Evolutionary conservation across 2,113 vertebrate genomes (phyloP), one percentile per base, ranked within the genome.

Genomic region (Scopus umbretta): DNA sequence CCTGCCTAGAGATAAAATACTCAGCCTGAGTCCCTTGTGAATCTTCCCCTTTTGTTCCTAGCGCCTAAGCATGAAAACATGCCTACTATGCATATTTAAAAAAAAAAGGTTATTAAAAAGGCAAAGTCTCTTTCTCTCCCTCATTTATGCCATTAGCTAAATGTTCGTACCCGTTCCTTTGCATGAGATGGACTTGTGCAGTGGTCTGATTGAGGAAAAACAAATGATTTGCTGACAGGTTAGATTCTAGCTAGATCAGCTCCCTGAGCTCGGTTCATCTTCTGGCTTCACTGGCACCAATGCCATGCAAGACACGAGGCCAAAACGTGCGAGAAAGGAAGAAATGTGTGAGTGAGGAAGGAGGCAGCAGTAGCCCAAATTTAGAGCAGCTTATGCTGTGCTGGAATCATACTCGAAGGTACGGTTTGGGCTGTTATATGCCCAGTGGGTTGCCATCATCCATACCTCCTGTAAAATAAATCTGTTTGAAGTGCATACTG

Each of bases 381-480:
- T 92, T 85, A 91, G 56, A 91, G 65, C 73, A 89, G 58, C 43
- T 91, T 95, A 72, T 90, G 66, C 78, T 85, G 16, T 65, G 52
- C 29, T 94, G 70, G 66, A 95, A 88, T 92, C 19, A 2, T 72
- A 75, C 36, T 84, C 84, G 65, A 45, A 76, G 89, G 79, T 93
- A 73, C 5, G 5, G 40, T 78, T 86, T 93, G 52, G 72, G 38
- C 65, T 94, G 85, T 80, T 92, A 78, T 78, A 34, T 84, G 80
- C 67, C 79, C 88, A 74, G 75, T 83, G 75, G 55, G 55, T 96
- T 94, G 79, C 79, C 80, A 86, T 84, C 67, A 90, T 87, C 85
- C 21, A 3, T 90, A 78, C 11, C 45, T 90, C 75, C 88, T 86
- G 72, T 90, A 90, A 93, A 94, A 89, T 56, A 87, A 87, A 93